These are phyloP conservation scores for Cantharis rufa DNA, from an alignment of 2,888 invertebrate genomes.

Conservation along the genomic window DNA sequence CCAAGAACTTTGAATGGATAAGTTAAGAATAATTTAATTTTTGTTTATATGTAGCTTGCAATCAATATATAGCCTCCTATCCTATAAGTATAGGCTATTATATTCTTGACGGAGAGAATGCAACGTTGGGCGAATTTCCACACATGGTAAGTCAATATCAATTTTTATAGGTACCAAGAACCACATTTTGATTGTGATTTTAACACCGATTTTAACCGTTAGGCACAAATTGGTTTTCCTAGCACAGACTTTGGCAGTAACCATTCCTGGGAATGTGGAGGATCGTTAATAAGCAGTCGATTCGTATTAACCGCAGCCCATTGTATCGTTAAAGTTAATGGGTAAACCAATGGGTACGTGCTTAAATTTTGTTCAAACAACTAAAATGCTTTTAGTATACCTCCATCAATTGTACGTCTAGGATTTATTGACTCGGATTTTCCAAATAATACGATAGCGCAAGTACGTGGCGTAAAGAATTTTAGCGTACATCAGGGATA, in stretches of 20 bases:
- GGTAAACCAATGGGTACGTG: constrained; percentile 2
- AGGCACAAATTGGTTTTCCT: neutral
- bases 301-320: constrained; percentile 66
- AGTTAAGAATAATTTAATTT: too few species aligned
- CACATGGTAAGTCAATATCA: neutral
- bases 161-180: neutral
- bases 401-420: constrained; percentile 40
- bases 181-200: neutral
- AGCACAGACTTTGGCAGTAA: neutral
- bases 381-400: neutral
- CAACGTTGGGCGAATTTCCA: neutral
- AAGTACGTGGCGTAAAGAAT: constrained; percentile 44
- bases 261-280: constrained; percentile 57
- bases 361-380: neutral
- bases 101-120: neutral
- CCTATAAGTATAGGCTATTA: neutral
- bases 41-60: neutral
- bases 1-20: too few species aligned
- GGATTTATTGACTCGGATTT: constrained; percentile 44
- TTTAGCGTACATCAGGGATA: constrained; percentile 50
- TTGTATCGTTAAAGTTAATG: constrained; percentile 51
- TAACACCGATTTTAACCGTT: neutral
- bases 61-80: neutral
- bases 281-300: constrained; percentile 58
- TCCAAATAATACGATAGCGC: constrained; percentile 39